These are phyloP conservation scores for Cirrhinus molitorella DNA, from an alignment of 2,797 vertebrate genomes.

Conservation along the genomic window DNA sequence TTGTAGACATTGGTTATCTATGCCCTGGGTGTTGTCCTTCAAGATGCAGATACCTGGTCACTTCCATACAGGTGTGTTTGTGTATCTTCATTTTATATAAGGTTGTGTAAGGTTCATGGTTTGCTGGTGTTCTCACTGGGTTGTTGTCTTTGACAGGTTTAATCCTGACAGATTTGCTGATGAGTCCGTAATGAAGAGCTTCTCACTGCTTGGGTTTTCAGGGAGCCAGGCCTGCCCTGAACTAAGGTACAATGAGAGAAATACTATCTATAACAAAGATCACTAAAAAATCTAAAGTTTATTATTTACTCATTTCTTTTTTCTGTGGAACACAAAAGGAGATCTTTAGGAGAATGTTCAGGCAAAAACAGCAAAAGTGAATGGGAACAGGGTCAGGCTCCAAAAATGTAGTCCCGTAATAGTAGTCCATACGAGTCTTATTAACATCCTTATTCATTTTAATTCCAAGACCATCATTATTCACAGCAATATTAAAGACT, in stretches of 20 bases:
- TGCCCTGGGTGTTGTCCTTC: constrained; percentile 92
- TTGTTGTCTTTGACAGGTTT: constrained; percentile 79
- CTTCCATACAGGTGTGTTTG: constrained; percentile 80
- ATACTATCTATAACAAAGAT: no score
- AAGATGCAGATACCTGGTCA: constrained; percentile 89
- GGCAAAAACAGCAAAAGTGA: background rate
- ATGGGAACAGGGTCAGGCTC: background rate
- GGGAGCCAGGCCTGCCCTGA: constrained; percentile 93
- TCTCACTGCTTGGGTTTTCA: constrained; percentile 92
- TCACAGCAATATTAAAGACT: no score
- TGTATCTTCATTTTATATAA: background rate
- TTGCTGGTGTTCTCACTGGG: background rate
- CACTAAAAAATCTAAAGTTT: no score
- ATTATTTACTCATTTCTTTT: no score
- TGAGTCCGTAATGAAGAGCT: constrained; percentile 84
- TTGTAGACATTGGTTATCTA: constrained; percentile 94
- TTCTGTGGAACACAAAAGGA: background rate
- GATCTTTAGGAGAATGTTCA: constrained; percentile 7
- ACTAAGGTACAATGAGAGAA: constrained; percentile 81
- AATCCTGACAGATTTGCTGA: constrained; percentile 91
- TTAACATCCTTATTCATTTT: no score
- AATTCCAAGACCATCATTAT: no score
- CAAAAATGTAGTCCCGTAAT: no score
- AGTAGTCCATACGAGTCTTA: no score
- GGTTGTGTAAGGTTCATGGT: background rate